These are phyloP conservation scores for Cataglyphis albicans DNA, from an alignment of 2,888 invertebrate genomes.

Conservation along the genomic window DNA sequence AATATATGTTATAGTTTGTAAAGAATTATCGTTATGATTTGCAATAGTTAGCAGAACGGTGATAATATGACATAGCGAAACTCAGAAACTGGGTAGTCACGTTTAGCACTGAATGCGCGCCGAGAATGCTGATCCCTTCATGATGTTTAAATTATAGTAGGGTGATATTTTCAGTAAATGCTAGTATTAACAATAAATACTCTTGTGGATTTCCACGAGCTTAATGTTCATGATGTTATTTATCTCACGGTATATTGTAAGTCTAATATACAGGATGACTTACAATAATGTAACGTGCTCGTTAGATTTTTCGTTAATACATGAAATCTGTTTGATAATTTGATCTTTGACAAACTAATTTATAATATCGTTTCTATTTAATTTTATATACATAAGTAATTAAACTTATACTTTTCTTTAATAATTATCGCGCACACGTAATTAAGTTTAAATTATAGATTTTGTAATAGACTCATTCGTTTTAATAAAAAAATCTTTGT, in stretches of 20 bases:
- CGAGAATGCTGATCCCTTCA: constrained; percentile 30
- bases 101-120: constrained; percentile 12
- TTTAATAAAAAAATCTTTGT: neutral
- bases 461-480: neutral
- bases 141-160: constrained; percentile 6
- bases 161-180: constrained; percentile 19
- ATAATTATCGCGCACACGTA: neutral
- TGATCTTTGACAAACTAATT: neutral
- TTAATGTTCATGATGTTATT: constrained; percentile 40
- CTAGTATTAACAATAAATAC: constrained; percentile 41
- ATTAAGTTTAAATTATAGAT: neutral
- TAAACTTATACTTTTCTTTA: neutral
- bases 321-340: neutral
- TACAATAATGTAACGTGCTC: constrained; percentile 10
- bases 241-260: constrained; percentile 28
- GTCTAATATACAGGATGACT: neutral
- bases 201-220: constrained; percentile 28
- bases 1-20: neutral
- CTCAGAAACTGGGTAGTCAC: constrained; percentile 22
- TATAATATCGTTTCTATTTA: neutral
- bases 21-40: neutral
- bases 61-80: neutral
- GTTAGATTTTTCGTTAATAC: neutral
- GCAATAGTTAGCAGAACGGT: neutral
- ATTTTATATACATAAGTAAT: neutral